Evolutionary conservation across 1,140 invertebrate species (phyloP), one percentile per base, ranked within the genome.

Genomic region (Argopecten irradians): DNA sequence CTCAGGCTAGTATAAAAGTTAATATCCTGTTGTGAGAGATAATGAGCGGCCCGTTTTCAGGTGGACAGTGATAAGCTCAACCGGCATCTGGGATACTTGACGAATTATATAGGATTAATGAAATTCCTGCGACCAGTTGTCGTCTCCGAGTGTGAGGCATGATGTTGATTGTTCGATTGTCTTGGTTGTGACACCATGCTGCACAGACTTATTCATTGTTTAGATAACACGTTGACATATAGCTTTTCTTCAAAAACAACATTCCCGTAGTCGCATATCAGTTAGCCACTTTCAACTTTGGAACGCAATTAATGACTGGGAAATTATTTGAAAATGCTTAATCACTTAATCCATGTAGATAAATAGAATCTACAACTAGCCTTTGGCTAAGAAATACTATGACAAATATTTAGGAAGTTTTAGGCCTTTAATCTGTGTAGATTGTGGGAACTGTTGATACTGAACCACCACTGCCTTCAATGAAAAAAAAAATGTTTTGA

Each of bases 101-200:
- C n/a, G 55, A 71, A 71, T 71, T 71, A 71, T 71, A 28, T 71
- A 71, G 55, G 55, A 71, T 71, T 71, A 71, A 71, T 71, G 55
- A 71, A 71, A 71, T 71, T 71, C 55, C 55, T 71, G 5, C n/a
- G 55, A 28, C 55, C 55, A 28, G 55, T 71, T 28, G 22, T 71
- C 55, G 55, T 71, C 55, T 71, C 55, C n/a, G 55, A 71, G 55
- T 28, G 55, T 71, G 22, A 5, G 55, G 55, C n/a, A 71, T 71
- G 55, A n/a, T 71, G 55, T 71, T 71, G 22, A 71, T 71, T 71
- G 55, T 71, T 22, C 28, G 55, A 71, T 71, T 71, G 55, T 71
- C 55, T 71, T 28, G 55, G 55, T 3, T 8, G 5, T 71, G 55
- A 71, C 55, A 71, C 55, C 55, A 71, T n/a, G n/a, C 22, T 71